phyloP scores from a whole-genome alignment of 2,113 vertebrate genomes.

The Microcebus griseorufus region DNA sequence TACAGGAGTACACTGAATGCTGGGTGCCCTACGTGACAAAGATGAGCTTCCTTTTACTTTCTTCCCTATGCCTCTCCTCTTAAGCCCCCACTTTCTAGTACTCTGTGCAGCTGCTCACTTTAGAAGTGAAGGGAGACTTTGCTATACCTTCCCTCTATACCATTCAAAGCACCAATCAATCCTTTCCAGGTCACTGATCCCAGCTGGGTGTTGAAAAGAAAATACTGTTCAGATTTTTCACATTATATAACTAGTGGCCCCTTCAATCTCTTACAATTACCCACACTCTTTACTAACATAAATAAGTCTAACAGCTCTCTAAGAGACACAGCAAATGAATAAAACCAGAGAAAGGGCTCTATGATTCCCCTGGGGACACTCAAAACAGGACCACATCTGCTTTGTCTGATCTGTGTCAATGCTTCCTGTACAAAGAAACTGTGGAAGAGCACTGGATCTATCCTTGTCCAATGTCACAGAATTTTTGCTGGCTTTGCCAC shows the following conservation, averaged over 20 bases:
- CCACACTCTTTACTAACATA: not conserved
- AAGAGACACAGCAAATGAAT: not conserved
- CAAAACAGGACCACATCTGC: not conserved
- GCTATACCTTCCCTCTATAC: not conserved
- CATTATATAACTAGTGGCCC: not conserved
- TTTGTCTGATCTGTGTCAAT: not conserved
- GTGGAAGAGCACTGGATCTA: not conserved
- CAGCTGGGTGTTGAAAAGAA: not conserved
- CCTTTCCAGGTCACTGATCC: not conserved
- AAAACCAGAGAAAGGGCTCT: not conserved
- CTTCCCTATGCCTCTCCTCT: not conserved
- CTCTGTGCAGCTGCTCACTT: not conserved
- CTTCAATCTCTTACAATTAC: not conserved
- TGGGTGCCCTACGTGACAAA: not conserved
- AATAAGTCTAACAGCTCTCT: not conserved
- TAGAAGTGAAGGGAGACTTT: not conserved
- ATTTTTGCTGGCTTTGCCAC: not conserved
- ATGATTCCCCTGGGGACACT: not conserved
- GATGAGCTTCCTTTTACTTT: not conserved
- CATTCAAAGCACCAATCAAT: not conserved
- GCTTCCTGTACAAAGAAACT: not conserved
- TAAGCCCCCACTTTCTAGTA: not conserved
- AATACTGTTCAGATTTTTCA: not conserved
- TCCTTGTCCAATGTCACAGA: constrained; percentile 34
- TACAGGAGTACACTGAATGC: not conserved